These are phyloP conservation scores for Diphyllodes magnificus DNA, from an alignment of 2,113 vertebrate species.

Conservation along the genomic window DNA sequence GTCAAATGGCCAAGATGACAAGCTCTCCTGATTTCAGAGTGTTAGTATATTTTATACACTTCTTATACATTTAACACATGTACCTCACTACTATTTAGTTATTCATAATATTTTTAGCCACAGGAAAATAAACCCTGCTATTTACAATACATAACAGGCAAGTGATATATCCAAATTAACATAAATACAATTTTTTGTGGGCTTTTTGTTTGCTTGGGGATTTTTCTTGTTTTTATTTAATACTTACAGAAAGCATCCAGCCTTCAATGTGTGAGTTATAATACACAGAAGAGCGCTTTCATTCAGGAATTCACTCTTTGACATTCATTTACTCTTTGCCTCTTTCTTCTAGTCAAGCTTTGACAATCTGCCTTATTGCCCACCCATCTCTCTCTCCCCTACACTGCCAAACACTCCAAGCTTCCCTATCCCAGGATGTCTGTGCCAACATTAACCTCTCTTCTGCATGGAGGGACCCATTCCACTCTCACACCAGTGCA, in stretches of 20 bases:
- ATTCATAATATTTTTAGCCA: slow-evolving; percentile 70
- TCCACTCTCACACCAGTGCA: slow-evolving; percentile 11
- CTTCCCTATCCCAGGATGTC: not conserved
- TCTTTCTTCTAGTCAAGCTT: not conserved
- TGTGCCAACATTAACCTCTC: not conserved
- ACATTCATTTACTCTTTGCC: slow-evolving; percentile 47
- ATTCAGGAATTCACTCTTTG: slow-evolving; percentile 86
- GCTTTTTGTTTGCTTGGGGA: fast-evolving
- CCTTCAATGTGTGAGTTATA: slow-evolving; percentile 81
- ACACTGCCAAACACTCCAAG: not conserved
- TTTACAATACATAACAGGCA: slow-evolving; percentile 75
- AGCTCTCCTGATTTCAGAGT: slow-evolving; percentile 26
- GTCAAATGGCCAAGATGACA: not conserved
- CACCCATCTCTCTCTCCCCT: not conserved
- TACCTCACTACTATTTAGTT: slow-evolving; percentile 68
- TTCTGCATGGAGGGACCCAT: slow-evolving; percentile 20
- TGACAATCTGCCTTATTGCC: not conserved
- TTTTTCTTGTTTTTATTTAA: not conserved
- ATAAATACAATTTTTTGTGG: slow-evolving; percentile 66
- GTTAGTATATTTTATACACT: slow-evolving; percentile 21
- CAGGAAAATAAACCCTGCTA: slow-evolving; percentile 83
- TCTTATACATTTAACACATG: slow-evolving; percentile 61
- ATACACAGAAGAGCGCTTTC: slow-evolving; percentile 75
- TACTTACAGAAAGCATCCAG: slow-evolving; percentile 76
- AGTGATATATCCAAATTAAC: slow-evolving; percentile 71